Evolutionary conservation across 2,113 vertebrate genomes (phyloP).

Genomic region (Craseonycteris thonglongyai): DNA sequence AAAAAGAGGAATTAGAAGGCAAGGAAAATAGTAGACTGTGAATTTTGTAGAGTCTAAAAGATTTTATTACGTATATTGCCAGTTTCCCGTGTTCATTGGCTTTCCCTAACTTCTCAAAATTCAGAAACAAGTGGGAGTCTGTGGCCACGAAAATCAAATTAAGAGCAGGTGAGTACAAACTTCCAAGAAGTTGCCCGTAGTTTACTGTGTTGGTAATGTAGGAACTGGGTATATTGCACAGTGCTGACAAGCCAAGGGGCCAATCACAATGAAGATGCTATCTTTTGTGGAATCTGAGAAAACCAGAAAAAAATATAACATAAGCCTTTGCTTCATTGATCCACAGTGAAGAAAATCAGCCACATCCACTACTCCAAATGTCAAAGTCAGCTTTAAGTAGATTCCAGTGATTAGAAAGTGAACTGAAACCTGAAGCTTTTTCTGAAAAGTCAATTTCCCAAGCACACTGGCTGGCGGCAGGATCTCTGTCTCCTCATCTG

Average conservation of each 20-base stretch:
- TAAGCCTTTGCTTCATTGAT: neutral
- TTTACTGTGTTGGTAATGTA: neutral
- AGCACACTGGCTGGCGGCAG: neutral
- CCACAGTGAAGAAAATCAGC: neutral
- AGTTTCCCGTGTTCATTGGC: neutral
- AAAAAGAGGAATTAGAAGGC: neutral
- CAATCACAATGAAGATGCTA: neutral
- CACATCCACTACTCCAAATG: neutral
- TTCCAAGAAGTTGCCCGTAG: neutral
- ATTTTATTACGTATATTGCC: neutral
- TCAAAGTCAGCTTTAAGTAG: neutral
- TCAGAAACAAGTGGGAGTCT: neutral
- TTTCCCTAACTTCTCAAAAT: neutral
- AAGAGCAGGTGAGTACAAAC: neutral
- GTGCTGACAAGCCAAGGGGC: neutral
- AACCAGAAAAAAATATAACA: neutral
- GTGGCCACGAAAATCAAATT: neutral
- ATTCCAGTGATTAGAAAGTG: neutral
- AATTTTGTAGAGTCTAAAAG: neutral
- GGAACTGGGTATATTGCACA: neutral
- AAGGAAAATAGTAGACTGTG: neutral
- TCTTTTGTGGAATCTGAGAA: neutral
- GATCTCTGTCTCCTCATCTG: neutral
- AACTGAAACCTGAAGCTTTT: neutral
- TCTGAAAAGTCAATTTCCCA: neutral